Evolutionary conservation across 2,888 invertebrate genomes (phyloP), one percentile per base, ranked within the genome.

Genomic region (Hydroisotoma schaefferi): DNA sequence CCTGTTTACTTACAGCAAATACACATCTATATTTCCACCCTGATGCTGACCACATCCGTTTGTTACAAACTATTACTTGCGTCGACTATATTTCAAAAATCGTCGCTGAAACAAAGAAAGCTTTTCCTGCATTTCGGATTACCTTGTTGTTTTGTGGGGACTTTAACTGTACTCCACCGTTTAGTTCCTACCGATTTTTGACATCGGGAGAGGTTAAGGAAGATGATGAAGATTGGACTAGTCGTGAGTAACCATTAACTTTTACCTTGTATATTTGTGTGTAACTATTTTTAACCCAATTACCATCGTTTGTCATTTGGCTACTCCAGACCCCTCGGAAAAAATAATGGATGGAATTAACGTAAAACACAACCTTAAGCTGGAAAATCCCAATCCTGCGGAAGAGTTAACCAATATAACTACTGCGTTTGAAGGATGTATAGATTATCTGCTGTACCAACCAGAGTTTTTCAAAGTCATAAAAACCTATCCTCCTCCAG

Each of bases 1-100:
- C 43, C 20, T 43, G 33, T 10, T 33, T 58, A 23, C 20, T 46
- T 65, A 15, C 40, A 67, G 93, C 87, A 18, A 95, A 94, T 75
- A 94, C 92, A 1, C 97, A 98, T 80, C 81, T 97, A 49, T 97
- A 92, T 79, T 97, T 93, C 74, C 90, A 91, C 76, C 93, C 94
- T 0, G 85, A 88, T 76, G 89, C 94, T 5, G 90, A 91, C 77
- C 90, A 94, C 74, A 87, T 97, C 70, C 81, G 97, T 63, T 79
- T 94, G 3, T 76, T 95, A 23, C 97, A 97, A 81, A 86, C 86
- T 28, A 87, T 86, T 28, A 82, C 87, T 65, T 81, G 84, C 25
- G 81, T 93, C 67, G 79, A 82, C 43, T 89, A 87, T 79, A 74
- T 94, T 25, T 81, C 85, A 78, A 81, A 38, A 68, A 76, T 56